Base-by-base conservation (phyloP, 2,113 vertebrate genomes). In the Engystomops pustulosus region DNA sequence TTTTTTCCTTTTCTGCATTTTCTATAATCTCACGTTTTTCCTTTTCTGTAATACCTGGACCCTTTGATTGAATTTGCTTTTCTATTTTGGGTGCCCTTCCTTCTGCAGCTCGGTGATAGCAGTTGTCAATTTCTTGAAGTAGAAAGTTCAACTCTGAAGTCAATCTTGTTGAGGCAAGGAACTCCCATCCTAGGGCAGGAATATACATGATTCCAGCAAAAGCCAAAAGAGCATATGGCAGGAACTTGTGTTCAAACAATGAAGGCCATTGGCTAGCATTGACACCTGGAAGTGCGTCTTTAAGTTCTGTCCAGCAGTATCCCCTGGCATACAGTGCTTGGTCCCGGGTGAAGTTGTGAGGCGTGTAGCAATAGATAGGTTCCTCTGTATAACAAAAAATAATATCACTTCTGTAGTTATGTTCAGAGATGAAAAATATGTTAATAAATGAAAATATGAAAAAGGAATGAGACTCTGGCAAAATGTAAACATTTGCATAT, bases 301-400 rank as follows among this genome's bases (percentile, higher is more conserved):
- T 96, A 89, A 99, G 96, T 93, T 99, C 98, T 86, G 97, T 99
- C 98, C 98, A 99, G 94, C 98, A 99, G 95, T 98, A 99, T 94
- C 98, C 98, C 88, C 98, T 93, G 83, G 98, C 98, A 83, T 99
- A 99, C 90, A 99, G 93, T 67, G 98, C 98, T 94, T 99, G 98
- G 92, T 99, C 98, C 85, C 98, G 95, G 88, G 98, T 99, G 94
- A 99, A 99, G 95, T 99, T 99, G 95, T 98, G 96, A 20, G 98
- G 97, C 87, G 98, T 99, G 84, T 99, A 99, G 94, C 98, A 99
- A 94, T 99, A 99, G 90, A 99, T 99, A 88, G 97, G 97, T 84
- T 99, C 98, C 95, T 99, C 98, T 99, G 93, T 87, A 92, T 94
- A 93, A 92, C 91, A 93, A 88, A 93, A 88, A 95, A 91, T 93